Base-by-base conservation (phyloP, 1,140 invertebrate genomes). In the Vanessa atalanta region DNA sequence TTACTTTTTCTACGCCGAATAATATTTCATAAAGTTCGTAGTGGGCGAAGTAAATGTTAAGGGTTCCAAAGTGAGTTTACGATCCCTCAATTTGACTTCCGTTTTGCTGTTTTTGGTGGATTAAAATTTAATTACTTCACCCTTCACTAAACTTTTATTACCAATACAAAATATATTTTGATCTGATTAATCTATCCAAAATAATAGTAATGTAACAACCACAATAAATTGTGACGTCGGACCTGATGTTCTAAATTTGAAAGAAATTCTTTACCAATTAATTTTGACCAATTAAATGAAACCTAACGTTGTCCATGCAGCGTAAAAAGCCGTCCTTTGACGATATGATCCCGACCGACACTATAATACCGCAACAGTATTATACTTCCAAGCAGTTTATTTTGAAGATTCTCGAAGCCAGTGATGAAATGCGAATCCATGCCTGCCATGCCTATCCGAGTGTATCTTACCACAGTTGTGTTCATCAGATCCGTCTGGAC, bases 401-500 rank as follows among this genome's bases (percentile, higher is more conserved):
- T 57, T 60, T 48, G 70, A 47, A 14, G 20, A 11, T 26, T 43
- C 63, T 47, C 61, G 47, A 55, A 65, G 50, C 63, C 61, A 61
- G 20, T 60, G 61, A 60, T 72, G 31, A 26, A 20, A 63, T 57
- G 72, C 65, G 71, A 57, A 67, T 50, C 60, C 76, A 80, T 75
- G 68, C 69, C 51, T 66, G 53, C 64, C 82, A 85, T 85, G 81
- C 82, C 70, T 66, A 60, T 79, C 65, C 63, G 16, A 16, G 57
- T 61, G 50, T 73, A 65, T 93, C 95, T 95, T 94, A 96, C 96
- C 94, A 80, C 95, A 96, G 23, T 92, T 83, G 75, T 93, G 89
- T 90, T 96, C 96, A 86, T 97, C 96, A 57, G 94, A 95, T 43
- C 93, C 94, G 84, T 96, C 96, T 48, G 85, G 86, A 82, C 96